These are phyloP conservation scores for Phenganax stokvisi DNA, from an alignment of 92 coral and sea anemone genomes.

Conservation along the genomic window DNA sequence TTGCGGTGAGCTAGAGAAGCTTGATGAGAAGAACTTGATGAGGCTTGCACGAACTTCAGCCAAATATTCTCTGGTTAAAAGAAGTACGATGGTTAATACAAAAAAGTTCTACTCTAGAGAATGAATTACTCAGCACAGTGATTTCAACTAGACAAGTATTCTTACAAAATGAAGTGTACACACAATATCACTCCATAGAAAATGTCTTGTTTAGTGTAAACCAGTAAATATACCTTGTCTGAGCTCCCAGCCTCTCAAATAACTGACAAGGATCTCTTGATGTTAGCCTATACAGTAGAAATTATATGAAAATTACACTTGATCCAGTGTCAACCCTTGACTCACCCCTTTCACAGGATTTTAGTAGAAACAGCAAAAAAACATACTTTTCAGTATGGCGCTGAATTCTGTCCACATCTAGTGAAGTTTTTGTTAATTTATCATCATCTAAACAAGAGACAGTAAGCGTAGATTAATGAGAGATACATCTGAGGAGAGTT, in stretches of 20 bases:
- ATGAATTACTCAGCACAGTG: too few species aligned
- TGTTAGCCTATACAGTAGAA: conserved; percentile 44
- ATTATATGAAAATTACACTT: not conserved
- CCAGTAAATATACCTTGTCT: conserved; percentile 48
- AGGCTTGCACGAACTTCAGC: conserved; percentile 58
- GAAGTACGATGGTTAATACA: too few species aligned
- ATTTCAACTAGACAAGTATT: too few species aligned
- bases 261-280: conserved; percentile 63
- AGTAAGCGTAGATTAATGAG: too few species aligned
- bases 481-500: not conserved
- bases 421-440: conserved; percentile 58
- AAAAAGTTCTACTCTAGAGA: too few species aligned
- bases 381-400: conserved; percentile 58
- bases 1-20: conserved; percentile 55
- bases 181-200: not conserved
- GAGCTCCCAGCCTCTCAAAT: conserved; percentile 70
- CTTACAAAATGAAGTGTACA: too few species aligned
- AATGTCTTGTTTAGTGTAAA: not conserved
- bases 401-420: conserved; percentile 64
- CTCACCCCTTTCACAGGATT: too few species aligned
- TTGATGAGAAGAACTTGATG: conserved; percentile 55
- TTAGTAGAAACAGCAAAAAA: not conserved
- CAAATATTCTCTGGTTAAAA: conserved; percentile 55
- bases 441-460: conserved; percentile 54
- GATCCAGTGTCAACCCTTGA: not conserved